phyloP scores from a whole-genome alignment of 2,797 vertebrate genomes.

The Arnoldichthys spilopterus region DNA sequence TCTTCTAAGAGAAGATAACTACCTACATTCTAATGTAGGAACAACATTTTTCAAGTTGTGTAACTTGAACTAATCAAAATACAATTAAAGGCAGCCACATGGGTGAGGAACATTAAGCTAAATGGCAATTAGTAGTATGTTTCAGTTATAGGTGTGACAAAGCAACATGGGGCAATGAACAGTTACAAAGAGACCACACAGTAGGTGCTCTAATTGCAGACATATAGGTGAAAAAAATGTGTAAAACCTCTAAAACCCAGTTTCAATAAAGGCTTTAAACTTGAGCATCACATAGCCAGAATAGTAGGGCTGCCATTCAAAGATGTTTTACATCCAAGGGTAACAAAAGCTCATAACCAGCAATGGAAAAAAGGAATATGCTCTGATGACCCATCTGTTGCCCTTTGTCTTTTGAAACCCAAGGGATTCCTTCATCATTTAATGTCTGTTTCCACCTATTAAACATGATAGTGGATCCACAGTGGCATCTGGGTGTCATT shows the following conservation, averaged over 20 bases:
- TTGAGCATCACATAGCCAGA: neutral
- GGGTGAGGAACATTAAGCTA: neutral
- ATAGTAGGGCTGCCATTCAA: neutral
- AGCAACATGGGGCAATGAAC: neutral
- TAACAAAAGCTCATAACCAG: constrained; percentile 19
- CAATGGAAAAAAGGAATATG: constrained; percentile 43
- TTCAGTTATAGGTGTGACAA: neutral
- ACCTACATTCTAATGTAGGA: no score
- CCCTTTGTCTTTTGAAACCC: constrained; percentile 40
- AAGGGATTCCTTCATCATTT: constrained; percentile 29
- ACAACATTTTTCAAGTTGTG: no score
- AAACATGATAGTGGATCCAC: constrained; percentile 21
- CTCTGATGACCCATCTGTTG: constrained; percentile 43
- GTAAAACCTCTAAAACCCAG: no score
- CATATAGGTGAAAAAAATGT: neutral
- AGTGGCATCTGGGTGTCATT: constrained; percentile 15
- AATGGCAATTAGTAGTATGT: neutral
- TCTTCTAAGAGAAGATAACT: no score
- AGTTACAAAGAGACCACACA: neutral
- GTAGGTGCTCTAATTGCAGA: neutral
- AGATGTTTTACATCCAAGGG: constrained; percentile 13
- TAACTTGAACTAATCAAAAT: neutral
- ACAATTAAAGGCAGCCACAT: neutral
- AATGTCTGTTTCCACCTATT: constrained; percentile 36
- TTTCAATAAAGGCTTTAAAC: constrained; percentile 20